Conservation (phyloP, 2,113 vertebrate genomes). For the Eudyptes chrysolophus region DNA sequence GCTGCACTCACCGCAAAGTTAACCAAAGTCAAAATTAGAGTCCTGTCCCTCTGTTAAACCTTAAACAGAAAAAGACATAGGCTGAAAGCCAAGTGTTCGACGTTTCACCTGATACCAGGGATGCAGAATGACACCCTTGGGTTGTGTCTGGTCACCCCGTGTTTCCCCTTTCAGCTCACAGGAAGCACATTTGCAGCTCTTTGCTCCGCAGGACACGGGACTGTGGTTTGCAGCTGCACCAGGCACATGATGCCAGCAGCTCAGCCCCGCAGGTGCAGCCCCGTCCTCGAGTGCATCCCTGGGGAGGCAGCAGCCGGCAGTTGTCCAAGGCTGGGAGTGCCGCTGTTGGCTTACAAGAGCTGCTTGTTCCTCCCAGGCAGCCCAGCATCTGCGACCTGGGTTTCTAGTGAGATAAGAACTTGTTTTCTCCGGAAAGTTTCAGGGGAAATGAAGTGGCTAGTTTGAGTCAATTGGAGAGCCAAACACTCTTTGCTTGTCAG, state of each 20-base stretch:
- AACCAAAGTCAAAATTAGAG: neutral
- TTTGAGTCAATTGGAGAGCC: neutral
- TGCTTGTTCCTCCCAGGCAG: neutral
- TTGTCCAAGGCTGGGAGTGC: neutral
- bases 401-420: neutral
- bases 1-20: neutral
- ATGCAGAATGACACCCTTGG: neutral
- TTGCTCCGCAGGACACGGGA: accelerated
- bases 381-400: neutral
- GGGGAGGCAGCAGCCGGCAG: neutral
- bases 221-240: neutral
- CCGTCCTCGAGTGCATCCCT: neutral
- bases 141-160: neutral
- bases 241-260: neutral
- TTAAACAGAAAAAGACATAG: neutral
- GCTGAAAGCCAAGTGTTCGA: neutral
- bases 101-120: neutral
- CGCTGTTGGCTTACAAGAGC: neutral
- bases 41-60: neutral
- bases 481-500: neutral
- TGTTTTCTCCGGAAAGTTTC: conserved; percentile 20
- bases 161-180: neutral
- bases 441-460: neutral
- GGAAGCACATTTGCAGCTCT: neutral
- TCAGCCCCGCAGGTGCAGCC: neutral